These are phyloP conservation scores for Baryphthengus martii DNA, from an alignment of 2,113 vertebrate genomes.

Conservation along the genomic window DNA sequence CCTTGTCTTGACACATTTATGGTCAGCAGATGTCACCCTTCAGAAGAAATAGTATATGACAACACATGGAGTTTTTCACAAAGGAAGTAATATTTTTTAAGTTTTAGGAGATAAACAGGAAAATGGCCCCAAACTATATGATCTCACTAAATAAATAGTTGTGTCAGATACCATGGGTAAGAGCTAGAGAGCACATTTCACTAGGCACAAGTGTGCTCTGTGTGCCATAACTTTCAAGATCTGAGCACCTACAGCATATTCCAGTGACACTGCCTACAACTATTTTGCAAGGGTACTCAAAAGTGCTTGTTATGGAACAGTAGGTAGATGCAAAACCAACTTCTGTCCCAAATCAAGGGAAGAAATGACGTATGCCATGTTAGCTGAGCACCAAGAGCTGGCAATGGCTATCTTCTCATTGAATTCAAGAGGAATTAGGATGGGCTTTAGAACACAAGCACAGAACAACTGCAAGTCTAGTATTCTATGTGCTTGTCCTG, in stretches of 20 bases:
- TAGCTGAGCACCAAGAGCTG: background rate
- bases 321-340: background rate
- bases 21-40: conserved; percentile 72
- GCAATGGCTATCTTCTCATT: background rate
- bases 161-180: background rate
- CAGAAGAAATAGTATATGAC: background rate
- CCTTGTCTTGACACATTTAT: conserved; percentile 72
- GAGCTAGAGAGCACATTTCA: background rate
- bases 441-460: background rate
- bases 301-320: background rate
- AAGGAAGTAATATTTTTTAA: background rate
- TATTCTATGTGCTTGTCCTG: background rate
- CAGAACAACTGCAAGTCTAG: background rate
- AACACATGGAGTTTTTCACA: background rate
- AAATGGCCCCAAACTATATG: background rate
- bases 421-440: background rate
- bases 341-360: background rate
- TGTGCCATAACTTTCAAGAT: background rate
- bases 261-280: background rate
- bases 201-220: background rate
- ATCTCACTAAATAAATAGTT: background rate
- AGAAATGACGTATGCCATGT: background rate
- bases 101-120: background rate
- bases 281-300: background rate
- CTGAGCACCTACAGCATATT: background rate